A percentile compares a stretch with the other conserved stretches of the same genome.
These are phyloP conservation scores for Pogona vitticeps DNA, from an alignment of 2,113 vertebrate species.

Conservation along the genomic window DNA sequence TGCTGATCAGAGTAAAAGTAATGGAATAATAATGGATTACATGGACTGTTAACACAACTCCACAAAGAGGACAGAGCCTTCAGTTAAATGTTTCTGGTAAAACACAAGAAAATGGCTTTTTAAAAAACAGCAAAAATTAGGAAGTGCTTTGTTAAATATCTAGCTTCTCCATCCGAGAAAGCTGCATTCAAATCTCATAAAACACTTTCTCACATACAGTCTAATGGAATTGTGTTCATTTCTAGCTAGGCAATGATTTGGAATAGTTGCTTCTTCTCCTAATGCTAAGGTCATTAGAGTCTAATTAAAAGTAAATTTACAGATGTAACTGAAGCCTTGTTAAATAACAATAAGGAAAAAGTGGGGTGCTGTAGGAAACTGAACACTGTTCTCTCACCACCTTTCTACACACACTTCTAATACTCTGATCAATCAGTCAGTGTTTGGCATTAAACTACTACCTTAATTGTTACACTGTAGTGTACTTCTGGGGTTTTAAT, in stretches of 20 bases:
- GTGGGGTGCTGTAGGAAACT: neutral
- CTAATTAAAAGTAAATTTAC: slow-evolving; percentile 47
- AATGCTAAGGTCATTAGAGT: slow-evolving; percentile 41
- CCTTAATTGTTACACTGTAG: slow-evolving; percentile 24
- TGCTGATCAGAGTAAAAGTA: neutral
- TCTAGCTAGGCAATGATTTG: slow-evolving; percentile 12
- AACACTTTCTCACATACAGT: neutral
- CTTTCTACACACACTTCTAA: neutral
- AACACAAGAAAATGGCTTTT: neutral
- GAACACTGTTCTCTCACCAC: neutral
- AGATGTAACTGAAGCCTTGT: slow-evolving; percentile 24
- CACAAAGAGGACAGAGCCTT: neutral
- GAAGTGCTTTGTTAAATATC: slow-evolving; percentile 6
- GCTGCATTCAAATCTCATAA: slow-evolving; percentile 26
- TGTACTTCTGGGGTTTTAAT: slow-evolving; percentile 36
- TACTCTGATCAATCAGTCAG: neutral
- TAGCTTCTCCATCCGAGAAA: neutral
- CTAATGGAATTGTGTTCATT: neutral
- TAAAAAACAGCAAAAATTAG: neutral
- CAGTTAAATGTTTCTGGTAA: neutral
- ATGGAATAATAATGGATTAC: too few relatives aligned
- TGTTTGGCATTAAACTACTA: slow-evolving; percentile 42
- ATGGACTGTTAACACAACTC: neutral
- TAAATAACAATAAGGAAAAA: slow-evolving; percentile 36
- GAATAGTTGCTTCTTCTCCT: neutral